A percentile compares a stretch with the other conserved stretches of the same genome.
These are phyloP conservation scores for Chrysogorgia sp. DNA, from an alignment of 92 coral and sea anemone genomes.

Conservation along the genomic window DNA sequence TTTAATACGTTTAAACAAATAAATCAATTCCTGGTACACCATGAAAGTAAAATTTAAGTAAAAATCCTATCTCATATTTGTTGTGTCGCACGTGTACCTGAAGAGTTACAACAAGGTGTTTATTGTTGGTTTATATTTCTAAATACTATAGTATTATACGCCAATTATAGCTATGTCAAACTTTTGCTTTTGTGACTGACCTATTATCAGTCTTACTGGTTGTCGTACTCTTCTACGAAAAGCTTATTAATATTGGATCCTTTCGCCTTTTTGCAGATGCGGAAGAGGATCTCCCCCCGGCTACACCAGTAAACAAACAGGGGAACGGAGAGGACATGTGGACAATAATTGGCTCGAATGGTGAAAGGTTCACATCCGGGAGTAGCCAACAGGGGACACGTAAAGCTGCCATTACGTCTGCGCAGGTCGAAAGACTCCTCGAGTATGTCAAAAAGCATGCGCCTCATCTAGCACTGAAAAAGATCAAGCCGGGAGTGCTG, in stretches of 20 bases:
- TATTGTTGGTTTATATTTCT: too few species aligned
- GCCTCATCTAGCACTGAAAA: conserved; percentile 27
- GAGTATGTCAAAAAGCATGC: conserved; percentile 33
- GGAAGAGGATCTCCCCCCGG: conserved; percentile 26
- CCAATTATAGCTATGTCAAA: too few species aligned
- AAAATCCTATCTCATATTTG: too few species aligned
- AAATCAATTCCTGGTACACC: too few species aligned
- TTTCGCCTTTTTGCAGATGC: background rate
- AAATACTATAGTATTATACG: too few species aligned
- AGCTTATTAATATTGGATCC: too few species aligned
- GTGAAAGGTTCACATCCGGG: conserved; percentile 14
- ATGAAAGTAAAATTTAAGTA: too few species aligned
- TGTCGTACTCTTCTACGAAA: too few species aligned
- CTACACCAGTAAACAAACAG: conserved; percentile 8
- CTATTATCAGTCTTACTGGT: background rate
- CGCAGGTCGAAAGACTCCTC: conserved; percentile 31
- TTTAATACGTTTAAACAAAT: too few species aligned
- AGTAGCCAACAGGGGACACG: conserved; percentile 24
- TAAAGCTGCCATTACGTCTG: conserved; percentile 29
- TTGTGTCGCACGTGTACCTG: too few species aligned
- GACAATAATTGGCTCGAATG: conserved; percentile 36
- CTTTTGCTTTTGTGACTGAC: background rate
- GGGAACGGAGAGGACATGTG: conserved; percentile 6
- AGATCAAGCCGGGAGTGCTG: conserved; percentile 31
- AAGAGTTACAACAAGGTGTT: too few species aligned